phyloP scores from a whole-genome alignment of 2,113 vertebrate genomes.

The Baryphthengus martii region DNA sequence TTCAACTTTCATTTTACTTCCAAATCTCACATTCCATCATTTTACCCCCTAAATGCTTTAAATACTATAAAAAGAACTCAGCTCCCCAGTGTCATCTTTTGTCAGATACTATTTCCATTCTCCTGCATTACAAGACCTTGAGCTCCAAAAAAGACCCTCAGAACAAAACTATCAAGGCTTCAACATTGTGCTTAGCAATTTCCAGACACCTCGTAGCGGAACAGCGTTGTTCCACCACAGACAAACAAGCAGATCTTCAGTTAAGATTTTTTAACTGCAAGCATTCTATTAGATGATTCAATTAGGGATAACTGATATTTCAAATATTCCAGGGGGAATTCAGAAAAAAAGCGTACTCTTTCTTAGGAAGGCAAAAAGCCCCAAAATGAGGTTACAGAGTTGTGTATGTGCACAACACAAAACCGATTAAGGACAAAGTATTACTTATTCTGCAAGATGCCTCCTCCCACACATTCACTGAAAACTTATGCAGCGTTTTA shows the following conservation, averaged over 20 bases:
- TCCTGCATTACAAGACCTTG: neutral
- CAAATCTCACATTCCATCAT: neutral
- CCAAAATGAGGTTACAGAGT: neutral
- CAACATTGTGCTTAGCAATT: neutral
- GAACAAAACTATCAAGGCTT: neutral
- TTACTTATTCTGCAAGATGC: neutral
- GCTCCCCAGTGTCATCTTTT: neutral
- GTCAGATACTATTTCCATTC: neutral
- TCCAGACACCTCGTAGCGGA: neutral
- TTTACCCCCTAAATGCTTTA: neutral
- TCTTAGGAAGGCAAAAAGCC: neutral
- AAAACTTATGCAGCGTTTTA: conserved; percentile 43
- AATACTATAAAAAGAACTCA: neutral
- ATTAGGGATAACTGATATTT: neutral
- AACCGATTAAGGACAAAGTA: neutral
- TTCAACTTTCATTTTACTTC: neutral
- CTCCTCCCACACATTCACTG: neutral
- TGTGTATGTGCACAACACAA: neutral
- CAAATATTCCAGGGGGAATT: neutral
- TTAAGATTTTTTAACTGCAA: neutral
- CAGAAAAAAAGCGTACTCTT: neutral
- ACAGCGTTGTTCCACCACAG: neutral
- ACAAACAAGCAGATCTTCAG: neutral
- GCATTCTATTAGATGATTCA: neutral
- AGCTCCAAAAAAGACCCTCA: neutral